Evolutionary conservation across 2,888 invertebrate genomes (phyloP).

Genomic region (Parnassius glacialis): DNA sequence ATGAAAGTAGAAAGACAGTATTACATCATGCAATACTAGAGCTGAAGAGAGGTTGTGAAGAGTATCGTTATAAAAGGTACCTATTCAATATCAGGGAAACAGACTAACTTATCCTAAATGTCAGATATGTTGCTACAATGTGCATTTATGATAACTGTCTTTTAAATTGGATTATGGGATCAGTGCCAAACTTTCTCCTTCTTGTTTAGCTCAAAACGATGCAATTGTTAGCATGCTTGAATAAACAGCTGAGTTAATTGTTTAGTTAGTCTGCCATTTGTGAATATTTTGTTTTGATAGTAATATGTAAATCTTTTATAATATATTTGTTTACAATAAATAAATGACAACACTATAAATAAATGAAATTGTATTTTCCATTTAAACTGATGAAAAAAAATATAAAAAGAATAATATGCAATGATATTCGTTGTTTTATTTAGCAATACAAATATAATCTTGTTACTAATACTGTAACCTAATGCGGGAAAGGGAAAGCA

Average conservation of each 20-base stretch:
- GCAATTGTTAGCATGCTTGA: constrained; percentile 80
- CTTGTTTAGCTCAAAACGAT: constrained; percentile 80
- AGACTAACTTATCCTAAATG: constrained; percentile 71
- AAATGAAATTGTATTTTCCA: constrained; percentile 81
- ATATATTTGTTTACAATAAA: constrained; percentile 81
- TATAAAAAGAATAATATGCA: constrained; percentile 81
- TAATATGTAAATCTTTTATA: constrained; percentile 82
- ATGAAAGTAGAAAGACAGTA: constrained; percentile 52
- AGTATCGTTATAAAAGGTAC: constrained; percentile 79
- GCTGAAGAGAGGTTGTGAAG: constrained; percentile 76
- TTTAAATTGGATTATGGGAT: constrained; percentile 75
- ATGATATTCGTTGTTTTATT: constrained; percentile 75
- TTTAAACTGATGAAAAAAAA: constrained; percentile 81
- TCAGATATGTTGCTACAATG: constrained; percentile 73
- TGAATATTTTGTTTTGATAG: constrained; percentile 82
- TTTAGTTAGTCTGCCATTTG: constrained; percentile 82
- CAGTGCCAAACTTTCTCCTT: constrained; percentile 80
- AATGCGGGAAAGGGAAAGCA: too few species aligned
- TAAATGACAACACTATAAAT: constrained; percentile 81
- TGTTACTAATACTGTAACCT: too few species aligned
- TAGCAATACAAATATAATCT: too few species aligned
- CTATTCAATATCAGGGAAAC: constrained; percentile 76
- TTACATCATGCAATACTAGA: constrained; percentile 68
- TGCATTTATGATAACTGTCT: constrained; percentile 78
- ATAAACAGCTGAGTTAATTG: constrained; percentile 76